Evolutionary conservation across 2,113 vertebrate species (phyloP).

Genomic region (Lota lota): DNA sequence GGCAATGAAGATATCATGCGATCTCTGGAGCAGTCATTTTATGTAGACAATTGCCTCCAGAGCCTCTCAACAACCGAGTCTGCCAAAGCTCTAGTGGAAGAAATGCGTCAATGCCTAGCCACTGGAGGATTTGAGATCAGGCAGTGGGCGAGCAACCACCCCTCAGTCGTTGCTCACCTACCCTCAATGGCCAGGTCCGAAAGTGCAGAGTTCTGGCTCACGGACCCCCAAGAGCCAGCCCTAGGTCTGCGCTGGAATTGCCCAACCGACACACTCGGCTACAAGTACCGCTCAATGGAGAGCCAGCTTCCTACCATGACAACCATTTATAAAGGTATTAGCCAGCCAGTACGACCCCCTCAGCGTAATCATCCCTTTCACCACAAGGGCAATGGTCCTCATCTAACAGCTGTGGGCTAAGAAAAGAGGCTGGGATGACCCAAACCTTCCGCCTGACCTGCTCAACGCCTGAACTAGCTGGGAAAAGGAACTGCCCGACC

Average conservation of each 20-base stretch:
- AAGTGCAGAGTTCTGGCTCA: not conserved
- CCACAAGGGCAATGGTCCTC: slow-evolving; percentile 1
- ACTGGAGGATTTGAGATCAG: not conserved
- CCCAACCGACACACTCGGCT: not conserved
- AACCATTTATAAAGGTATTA: not conserved
- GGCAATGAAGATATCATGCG: not conserved
- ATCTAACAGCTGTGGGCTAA: slow-evolving; percentile 2
- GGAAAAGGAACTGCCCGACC: not conserved
- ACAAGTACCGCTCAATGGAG: not conserved
- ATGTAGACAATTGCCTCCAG: slow-evolving; percentile 7
- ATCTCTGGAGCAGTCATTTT: not conserved
- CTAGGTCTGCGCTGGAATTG: not conserved
- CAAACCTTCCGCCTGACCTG: not conserved
- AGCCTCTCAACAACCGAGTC: not conserved
- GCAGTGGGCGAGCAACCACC: not conserved
- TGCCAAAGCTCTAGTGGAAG: slow-evolving; percentile 1
- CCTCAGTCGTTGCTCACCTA: not conserved
- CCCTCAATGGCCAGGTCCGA: not conserved
- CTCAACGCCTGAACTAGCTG: not conserved
- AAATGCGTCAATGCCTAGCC: not conserved
- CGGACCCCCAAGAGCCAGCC: not conserved
- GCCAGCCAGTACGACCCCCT: slow-evolving; percentile 1
- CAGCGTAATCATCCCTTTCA: not conserved
- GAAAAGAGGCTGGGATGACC: slow-evolving; percentile 9
- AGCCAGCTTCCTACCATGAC: not conserved